Evolutionary conservation across 2,888 invertebrate species (phyloP), one percentile per base, ranked within the genome.

Genomic region (Dryadula phaetusa): DNA sequence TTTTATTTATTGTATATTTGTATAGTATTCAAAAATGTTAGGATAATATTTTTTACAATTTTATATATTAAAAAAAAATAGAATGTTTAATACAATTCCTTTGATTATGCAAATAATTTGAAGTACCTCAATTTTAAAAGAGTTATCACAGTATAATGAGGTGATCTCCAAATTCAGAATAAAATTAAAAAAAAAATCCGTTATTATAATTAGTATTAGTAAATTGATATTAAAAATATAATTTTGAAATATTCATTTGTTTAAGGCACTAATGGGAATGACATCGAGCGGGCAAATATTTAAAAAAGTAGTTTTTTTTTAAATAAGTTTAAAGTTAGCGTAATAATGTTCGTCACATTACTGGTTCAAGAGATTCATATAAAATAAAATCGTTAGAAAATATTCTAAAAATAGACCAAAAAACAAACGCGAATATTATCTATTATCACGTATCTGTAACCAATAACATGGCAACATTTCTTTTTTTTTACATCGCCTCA

Each of bases 71-170:
- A 64, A 72, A 67, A 69, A 62, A 62, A 72, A 70, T 68, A 16
- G n/a, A n/a, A 25, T 44, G n/a, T 5, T 14, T 22, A n/a, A 6
- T 40, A 56, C 20, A 40, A 16, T 40, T 40, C 4, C 3, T n/a
- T 46, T 40, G 10, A 47, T 34, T 34, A 32, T 28, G 25, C 40
- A 25, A n/a, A 78, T 70, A 82, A 86, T 87, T 89, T 90, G 91
- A 92, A 92, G 92, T 76, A 79, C 92, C 92, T 85, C 92, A 90
- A 84, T 80, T 87, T 87, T 86, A 87, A 89, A 85, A 91, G 85
- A 90, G 84, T 88, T 92, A 92, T 92, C 92, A 92, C 92, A 92
- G 92, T 91, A 91, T 85, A 84, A 82, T 88, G 92, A 92, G 92
- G 92, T 77, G 74, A 80, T 75, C 86, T 92, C 87, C 92, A 92